Evolutionary conservation across 2,797 vertebrate species (phyloP).

Genomic region (Acanthis flammea): DNA sequence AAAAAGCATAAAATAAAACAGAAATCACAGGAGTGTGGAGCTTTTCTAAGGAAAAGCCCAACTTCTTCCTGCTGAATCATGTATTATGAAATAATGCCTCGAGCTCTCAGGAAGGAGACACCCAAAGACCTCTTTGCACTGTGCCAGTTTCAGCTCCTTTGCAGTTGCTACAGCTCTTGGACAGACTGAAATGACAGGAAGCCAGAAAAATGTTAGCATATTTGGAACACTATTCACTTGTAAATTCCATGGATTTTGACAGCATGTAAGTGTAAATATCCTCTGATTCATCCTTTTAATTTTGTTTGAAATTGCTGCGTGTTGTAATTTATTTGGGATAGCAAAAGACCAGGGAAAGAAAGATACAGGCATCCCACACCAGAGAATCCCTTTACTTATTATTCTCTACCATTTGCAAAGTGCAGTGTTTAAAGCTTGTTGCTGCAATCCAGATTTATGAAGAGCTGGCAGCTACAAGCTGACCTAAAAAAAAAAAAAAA

Average conservation of each 20-base stretch:
- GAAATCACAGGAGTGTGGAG: neutral
- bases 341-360: neutral
- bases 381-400: neutral
- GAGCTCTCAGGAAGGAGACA: slow-evolving; percentile 18
- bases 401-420: neutral
- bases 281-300: slow-evolving; percentile 9
- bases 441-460: neutral
- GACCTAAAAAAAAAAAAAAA: neutral
- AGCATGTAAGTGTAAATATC: slow-evolving; percentile 12
- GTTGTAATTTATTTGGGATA: neutral
- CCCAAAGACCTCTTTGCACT: neutral
- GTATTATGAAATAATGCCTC: neutral
- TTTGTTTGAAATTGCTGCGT: neutral
- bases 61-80: slow-evolving; percentile 7
- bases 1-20: neutral
- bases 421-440: neutral
- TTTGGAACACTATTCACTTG: slow-evolving; percentile 25
- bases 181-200: slow-evolving; percentile 23
- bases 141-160: slow-evolving; percentile 36
- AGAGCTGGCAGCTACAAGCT: neutral
- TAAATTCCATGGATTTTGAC: slow-evolving; percentile 38
- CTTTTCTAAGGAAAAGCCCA: neutral
- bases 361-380: neutral
- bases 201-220: slow-evolving; percentile 17
- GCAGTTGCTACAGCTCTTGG: slow-evolving; percentile 15